Evolutionary conservation across 1,140 invertebrate genomes (phyloP), one percentile per base, ranked within the genome.

Genomic region (Lucilia sericata): DNA sequence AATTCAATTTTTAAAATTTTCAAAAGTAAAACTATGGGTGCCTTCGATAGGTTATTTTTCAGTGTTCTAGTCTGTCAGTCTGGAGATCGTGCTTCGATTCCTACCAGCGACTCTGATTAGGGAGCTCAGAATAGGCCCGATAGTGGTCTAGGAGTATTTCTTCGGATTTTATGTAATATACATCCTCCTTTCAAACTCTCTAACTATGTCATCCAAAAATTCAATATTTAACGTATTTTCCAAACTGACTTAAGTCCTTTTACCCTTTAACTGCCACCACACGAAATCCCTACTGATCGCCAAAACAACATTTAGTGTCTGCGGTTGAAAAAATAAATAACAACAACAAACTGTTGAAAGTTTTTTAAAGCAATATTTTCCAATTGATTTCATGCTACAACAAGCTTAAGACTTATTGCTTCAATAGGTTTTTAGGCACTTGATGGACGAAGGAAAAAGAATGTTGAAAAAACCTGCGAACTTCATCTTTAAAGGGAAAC

Each of bases 381-480:
- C 84, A 84, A 84, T 84, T 84, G 84, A 82, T 65, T 84, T 81
- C 84, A 84, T 82, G 60, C 55, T 14, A 47, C 65, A 80, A 30
- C 49, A 51, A n/a, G 75, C 42, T 76, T 76, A 42, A 42, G 19
- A 21, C 30, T 19, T 42, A 42, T 17, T 47, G 30, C 30, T 17
- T 42, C 30, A 8, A 17, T 42, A 5, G 13, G 30, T 42, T 76
- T 47, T 47, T 36, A 76, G 75, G 30, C n/a, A 36, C 21, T 49
- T 74, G 74, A 74, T 80, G 75, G 76, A 70, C 34, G 25, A n/a
- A 51, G 7, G 9, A 25, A 34, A 19, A 74, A 60, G 25, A 55
- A 78, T 42, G 42, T 10, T 42, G 42, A 65, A 84, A 76, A 34
- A 80, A 74, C 42, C 70, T 49, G 76, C 70, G 80, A 78, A 84